Percentiles rank a stretch among this genome's conserved stretches.
Conservation (phyloP, 2,888 invertebrate species). For the Colletes collaris region DNA sequence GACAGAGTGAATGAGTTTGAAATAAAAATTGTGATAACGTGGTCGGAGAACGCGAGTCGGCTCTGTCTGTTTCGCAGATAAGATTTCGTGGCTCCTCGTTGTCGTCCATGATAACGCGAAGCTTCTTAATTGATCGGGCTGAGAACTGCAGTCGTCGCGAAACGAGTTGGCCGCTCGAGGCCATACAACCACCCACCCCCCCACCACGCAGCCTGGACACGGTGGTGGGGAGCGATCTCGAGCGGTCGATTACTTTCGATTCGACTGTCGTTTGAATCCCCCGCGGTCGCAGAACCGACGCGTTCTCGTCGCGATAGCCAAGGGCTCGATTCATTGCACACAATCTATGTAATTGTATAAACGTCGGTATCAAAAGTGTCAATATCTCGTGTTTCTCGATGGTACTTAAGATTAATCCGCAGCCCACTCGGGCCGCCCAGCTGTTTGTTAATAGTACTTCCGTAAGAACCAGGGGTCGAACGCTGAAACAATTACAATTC, state of each 20-base stretch:
- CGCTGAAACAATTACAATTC: conserved; percentile 18
- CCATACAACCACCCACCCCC: background rate
- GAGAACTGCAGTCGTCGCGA: background rate
- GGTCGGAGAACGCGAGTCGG: conserved; percentile 46
- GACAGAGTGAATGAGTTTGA: background rate
- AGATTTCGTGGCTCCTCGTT: conserved; percentile 33
- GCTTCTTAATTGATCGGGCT: background rate
- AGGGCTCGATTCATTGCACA: conserved; percentile 65
- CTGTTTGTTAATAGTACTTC: conserved; percentile 51
- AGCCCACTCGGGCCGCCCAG: conserved; percentile 54
- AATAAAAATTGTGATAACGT: conserved; percentile 56
- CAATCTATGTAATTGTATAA: conserved; percentile 77
- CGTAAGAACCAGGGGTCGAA: conserved; percentile 37
- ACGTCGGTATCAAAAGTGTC: conserved; percentile 78
- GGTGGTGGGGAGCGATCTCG: background rate
- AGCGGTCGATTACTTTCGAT: background rate
- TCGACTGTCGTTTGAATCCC: background rate
- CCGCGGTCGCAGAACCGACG: conserved; percentile 13
- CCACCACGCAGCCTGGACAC: background rate
- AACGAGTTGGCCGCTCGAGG: background rate
- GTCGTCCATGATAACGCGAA: conserved; percentile 12
- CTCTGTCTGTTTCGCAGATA: conserved; percentile 38
- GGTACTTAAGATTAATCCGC: conserved; percentile 74
- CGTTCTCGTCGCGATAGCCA: conserved; percentile 38
- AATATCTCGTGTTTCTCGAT: conserved; percentile 78